phyloP scores from a whole-genome alignment of 2,113 vertebrate genomes.

The Calypte anna region DNA sequence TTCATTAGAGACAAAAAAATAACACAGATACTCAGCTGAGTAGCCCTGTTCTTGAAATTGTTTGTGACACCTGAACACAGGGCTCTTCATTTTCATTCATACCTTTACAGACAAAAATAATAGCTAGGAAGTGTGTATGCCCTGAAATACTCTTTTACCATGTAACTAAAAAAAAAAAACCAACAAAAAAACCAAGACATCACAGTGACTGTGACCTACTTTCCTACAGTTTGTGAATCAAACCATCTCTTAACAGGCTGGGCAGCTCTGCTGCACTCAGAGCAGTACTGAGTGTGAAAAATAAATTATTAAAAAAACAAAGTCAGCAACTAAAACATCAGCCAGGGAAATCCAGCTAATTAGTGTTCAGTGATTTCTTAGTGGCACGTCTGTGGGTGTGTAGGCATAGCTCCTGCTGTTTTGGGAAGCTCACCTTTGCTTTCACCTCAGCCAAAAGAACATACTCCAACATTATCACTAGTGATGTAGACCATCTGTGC shows the following conservation, averaged over 20 bases:
- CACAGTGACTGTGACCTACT: not conserved
- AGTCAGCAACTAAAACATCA: not conserved
- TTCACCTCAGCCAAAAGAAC: not conserved
- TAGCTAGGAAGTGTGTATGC: not conserved
- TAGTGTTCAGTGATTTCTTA: conserved; percentile 10
- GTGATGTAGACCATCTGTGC: not conserved
- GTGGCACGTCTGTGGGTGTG: not conserved
- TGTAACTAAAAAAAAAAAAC: not conserved
- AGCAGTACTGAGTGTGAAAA: not conserved
- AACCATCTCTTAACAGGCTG: not conserved
- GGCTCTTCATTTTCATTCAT: not conserved
- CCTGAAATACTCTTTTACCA: not conserved
- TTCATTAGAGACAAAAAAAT: not conserved
- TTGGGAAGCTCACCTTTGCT: not conserved
- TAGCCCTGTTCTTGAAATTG: not conserved
- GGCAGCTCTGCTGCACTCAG: not conserved
- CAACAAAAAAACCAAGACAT: not conserved
- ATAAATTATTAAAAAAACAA: not conserved
- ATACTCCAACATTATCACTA: not conserved
- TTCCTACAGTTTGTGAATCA: not conserved
- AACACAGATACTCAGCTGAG: not conserved
- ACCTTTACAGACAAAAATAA: not conserved
- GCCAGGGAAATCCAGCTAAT: not conserved
- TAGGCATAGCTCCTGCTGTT: not conserved
- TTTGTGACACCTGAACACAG: not conserved